Evolutionary conservation across 92 coral and sea anemone genomes (phyloP).

Genomic region (Parazoanthus atlanticus): DNA sequence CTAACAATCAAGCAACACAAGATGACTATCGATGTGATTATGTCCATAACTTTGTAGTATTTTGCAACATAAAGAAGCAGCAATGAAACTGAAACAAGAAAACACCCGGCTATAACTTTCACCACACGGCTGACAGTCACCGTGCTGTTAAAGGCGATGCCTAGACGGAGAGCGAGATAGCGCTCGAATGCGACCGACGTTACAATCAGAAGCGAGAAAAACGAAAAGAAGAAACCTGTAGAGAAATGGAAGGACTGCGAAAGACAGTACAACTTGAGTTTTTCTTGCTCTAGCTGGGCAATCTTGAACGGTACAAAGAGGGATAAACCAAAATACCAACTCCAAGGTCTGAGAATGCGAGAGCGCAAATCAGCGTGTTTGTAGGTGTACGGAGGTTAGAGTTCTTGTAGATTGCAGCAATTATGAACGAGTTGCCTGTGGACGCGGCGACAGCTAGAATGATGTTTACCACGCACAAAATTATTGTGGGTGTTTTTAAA

Average conservation of each 20-base stretch:
- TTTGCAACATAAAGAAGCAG: not conserved
- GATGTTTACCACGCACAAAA: slow-evolving; percentile 35
- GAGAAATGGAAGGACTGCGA: slow-evolving; percentile 1
- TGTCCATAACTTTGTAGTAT: not conserved
- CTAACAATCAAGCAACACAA: not conserved
- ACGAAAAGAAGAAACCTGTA: slow-evolving; percentile 23
- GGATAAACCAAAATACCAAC: slow-evolving; percentile 47
- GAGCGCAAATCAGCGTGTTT: slow-evolving; percentile 29
- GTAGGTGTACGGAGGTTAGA: slow-evolving; percentile 34
- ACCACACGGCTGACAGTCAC: not conserved
- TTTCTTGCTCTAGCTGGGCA: slow-evolving; percentile 24
- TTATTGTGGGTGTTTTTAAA: not conserved
- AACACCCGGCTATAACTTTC: not conserved
- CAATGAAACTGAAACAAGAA: not conserved
- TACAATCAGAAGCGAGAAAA: slow-evolving; percentile 29
- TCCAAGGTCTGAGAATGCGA: slow-evolving; percentile 45
- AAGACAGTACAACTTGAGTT: not conserved
- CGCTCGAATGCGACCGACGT: slow-evolving; percentile 26
- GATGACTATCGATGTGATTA: not conserved
- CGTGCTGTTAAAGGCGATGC: not conserved
- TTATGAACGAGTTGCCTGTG: slow-evolving; percentile 25
- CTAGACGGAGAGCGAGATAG: slow-evolving; percentile 28
- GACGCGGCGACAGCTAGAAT: slow-evolving; percentile 34
- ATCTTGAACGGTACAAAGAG: slow-evolving; percentile 36
- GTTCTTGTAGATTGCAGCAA: slow-evolving; percentile 35